Base-by-base conservation (phyloP, 2,888 invertebrate genomes). In the Melangyna quadrimaculata region DNA sequence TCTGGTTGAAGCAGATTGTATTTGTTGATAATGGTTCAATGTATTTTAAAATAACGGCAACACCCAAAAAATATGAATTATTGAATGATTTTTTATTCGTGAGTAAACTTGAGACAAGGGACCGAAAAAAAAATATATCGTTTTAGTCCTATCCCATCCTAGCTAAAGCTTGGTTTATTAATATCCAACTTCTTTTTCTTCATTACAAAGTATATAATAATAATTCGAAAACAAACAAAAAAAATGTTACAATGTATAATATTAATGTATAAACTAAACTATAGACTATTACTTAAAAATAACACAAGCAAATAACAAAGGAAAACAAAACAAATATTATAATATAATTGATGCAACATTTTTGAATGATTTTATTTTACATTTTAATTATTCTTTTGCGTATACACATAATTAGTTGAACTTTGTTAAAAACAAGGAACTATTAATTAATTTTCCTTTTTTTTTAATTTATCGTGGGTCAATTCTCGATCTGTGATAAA, bases 211-310 rank as follows among this genome's bases (percentile, higher is more conserved):
- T 79, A 79, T 75, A 72, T 65, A 61, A 61, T 69, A 73, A 70
- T 48, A 78, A 79, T 61, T 59, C 29, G 72, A 84, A 74, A 19
- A 63, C 59, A 71, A 57, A 27, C 32, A 37, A 72, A 67, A 73
- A 40, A 63, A 83, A 69, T 53, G 61, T 73, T 72, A 78, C 51
- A 61, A 80, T 80, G 80, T 84, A 84, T 77, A 40, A 77, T 79
- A 84, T 82, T 69, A 73, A 59, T 67, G 43, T 84, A 65, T 65
- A 84, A 74, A 77, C 57, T 74, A 74, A 65, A 37, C 61, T 73
- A 69, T 59, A 67, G 22, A 29, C 43, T 40, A 59, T 17, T 72
- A 67, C 57, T 40, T 51, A 55, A 37, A 61, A 35, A n/a, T 27
- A 69, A 59, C 48, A 61, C 35, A 14, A 70, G 35, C 51, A 53